These are phyloP conservation scores for Syngnathus acus DNA, from an alignment of 2,797 vertebrate species.

Conservation along the genomic window DNA sequence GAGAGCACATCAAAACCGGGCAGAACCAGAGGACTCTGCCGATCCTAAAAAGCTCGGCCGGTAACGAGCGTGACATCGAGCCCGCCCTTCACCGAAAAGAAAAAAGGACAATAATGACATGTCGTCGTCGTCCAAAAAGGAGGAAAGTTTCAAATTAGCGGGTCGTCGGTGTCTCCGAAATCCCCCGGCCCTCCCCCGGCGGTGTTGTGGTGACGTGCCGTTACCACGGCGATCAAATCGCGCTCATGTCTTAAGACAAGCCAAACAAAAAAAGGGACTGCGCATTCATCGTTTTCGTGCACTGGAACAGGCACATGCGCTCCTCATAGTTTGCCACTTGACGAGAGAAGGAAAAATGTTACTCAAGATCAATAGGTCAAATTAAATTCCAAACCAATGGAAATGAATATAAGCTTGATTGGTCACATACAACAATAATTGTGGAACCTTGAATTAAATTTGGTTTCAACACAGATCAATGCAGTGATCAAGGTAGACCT, in stretches of 20 bases:
- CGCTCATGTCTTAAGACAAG: slow-evolving; percentile 39
- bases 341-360: neutral
- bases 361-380: neutral
- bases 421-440: too few species aligned
- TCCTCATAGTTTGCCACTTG: neutral
- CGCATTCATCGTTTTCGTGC: slow-evolving; percentile 24
- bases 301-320: slow-evolving; percentile 38
- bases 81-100: slow-evolving; percentile 26
- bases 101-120: slow-evolving; percentile 34
- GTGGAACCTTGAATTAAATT: too few species aligned
- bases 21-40: slow-evolving; percentile 58
- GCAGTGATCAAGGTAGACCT: neutral
- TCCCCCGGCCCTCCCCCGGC: slow-evolving; percentile 32
- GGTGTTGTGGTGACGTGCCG: slow-evolving; percentile 54
- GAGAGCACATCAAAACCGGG: slow-evolving; percentile 60
- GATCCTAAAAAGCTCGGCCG: slow-evolving; percentile 51
- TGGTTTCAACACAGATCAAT: neutral
- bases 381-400: neutral
- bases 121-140: slow-evolving; percentile 31
- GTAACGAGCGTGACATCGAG: slow-evolving; percentile 20
- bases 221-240: slow-evolving; percentile 46
- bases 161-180: slow-evolving; percentile 52
- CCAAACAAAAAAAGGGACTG: slow-evolving; percentile 14
- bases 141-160: slow-evolving; percentile 45
- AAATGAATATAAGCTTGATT: neutral